A percentile compares a stretch with the other conserved stretches of the same genome.
These are phyloP conservation scores for Pocota personata DNA, from an alignment of 2,888 invertebrate genomes.

Conservation along the genomic window DNA sequence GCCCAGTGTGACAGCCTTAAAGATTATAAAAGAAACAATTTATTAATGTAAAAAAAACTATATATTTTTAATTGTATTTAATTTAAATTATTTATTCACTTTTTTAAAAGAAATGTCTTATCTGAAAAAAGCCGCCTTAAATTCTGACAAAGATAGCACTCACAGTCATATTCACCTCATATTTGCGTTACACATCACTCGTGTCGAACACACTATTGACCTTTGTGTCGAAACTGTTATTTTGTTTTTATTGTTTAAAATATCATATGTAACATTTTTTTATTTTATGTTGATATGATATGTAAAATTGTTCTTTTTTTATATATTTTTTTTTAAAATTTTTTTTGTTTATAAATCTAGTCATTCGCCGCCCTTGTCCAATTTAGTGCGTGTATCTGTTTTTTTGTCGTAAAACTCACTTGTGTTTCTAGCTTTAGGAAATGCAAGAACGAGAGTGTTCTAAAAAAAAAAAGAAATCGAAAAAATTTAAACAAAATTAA, in stretches of 20 bases:
- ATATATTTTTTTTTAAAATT: constrained; percentile 18
- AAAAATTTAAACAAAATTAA: constrained; percentile 63
- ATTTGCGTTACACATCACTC: neutral
- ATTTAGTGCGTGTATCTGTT: constrained; percentile 54
- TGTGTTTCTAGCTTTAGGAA: constrained; percentile 68
- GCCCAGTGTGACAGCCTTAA: constrained; percentile 61
- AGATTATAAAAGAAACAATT: constrained; percentile 20
- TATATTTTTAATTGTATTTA: constrained; percentile 68
- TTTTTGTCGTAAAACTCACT: constrained; percentile 63
- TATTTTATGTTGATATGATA: constrained; percentile 70
- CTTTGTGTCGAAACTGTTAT: constrained; percentile 26
- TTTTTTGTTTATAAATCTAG: constrained; percentile 61
- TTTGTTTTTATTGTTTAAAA: constrained; percentile 53
- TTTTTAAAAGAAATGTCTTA: constrained; percentile 57
- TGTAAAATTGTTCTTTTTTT: constrained; percentile 54
- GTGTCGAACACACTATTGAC: constrained; percentile 39
- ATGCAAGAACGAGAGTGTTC: constrained; percentile 65
- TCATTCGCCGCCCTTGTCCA: constrained; percentile 55
- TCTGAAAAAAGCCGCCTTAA: constrained; percentile 37
- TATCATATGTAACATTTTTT: constrained; percentile 68
- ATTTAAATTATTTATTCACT: constrained; percentile 71
- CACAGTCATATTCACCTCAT: neutral
- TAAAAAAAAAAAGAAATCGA: constrained; percentile 51
- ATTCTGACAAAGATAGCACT: neutral
- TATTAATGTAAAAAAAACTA: constrained; percentile 38